Conservation (phyloP, 2,113 vertebrate genomes). For the Thamnophis sirtalis region DNA sequence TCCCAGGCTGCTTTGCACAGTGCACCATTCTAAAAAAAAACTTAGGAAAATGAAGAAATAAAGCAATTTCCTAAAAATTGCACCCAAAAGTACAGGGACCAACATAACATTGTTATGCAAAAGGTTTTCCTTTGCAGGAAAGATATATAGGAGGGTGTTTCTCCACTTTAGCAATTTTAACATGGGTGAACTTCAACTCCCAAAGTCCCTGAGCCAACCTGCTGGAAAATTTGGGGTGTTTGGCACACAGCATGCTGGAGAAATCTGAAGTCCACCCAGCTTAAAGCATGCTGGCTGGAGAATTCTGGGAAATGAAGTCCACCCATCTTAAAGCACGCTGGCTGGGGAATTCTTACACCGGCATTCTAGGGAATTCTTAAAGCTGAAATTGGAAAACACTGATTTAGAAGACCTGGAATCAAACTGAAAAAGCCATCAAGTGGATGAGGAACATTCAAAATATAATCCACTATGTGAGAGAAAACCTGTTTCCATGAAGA, state of each 20-base stretch:
- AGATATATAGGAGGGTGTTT: background rate
- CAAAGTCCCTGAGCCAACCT: background rate
- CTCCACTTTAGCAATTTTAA: background rate
- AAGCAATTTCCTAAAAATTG: background rate
- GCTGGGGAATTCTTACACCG: background rate
- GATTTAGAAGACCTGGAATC: background rate
- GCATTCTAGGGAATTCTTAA: background rate
- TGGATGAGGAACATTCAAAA: background rate
- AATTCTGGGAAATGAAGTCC: no score
- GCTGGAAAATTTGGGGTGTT: background rate
- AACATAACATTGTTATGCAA: background rate
- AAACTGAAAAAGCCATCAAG: background rate
- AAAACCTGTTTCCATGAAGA: background rate
- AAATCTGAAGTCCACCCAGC: no score
- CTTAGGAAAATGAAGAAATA: background rate
- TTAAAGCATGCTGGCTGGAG: no score
- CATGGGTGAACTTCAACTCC: background rate
- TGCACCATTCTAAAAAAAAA: background rate
- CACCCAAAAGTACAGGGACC: background rate
- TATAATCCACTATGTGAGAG: background rate
- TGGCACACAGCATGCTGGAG: no score
- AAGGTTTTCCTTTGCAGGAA: background rate
- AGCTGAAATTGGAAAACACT: background rate
- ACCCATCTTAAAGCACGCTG: background rate
- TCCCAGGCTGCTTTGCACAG: background rate